Conservation (phyloP, 2,888 invertebrate genomes). For the Ochropacha duplaris region DNA sequence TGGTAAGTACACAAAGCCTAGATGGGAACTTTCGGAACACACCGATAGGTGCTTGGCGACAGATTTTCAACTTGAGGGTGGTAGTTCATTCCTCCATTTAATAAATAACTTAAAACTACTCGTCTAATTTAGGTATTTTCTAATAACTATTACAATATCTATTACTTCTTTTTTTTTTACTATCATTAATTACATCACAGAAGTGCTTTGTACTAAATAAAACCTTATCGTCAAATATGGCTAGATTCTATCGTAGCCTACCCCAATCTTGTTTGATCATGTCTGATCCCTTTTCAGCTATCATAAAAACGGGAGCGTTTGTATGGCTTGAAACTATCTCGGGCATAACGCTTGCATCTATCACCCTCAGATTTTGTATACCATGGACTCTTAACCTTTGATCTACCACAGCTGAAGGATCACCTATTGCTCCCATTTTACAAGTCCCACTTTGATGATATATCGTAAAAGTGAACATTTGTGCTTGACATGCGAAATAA, state of each 20-base stretch:
- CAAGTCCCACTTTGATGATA: constrained; percentile 87
- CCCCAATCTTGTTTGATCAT: constrained; percentile 85
- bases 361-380: constrained; percentile 86
- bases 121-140: too few relatives aligned
- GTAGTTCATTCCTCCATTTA: too few relatives aligned
- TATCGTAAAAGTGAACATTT: constrained; percentile 86
- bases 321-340: constrained; percentile 90
- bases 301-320: constrained; percentile 90
- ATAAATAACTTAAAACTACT: neutral
- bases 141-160: too few relatives aligned
- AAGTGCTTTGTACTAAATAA: constrained; percentile 20
- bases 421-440: constrained; percentile 84
- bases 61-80: too few relatives aligned
- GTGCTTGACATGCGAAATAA: constrained; percentile 87
- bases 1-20: too few relatives aligned
- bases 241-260: constrained; percentile 26
- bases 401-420: constrained; percentile 85
- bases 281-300: constrained; percentile 90
- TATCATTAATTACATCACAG: constrained; percentile 35
- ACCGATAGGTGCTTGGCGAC: too few relatives aligned
- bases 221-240: neutral
- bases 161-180: neutral
- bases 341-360: constrained; percentile 92
- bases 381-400: constrained; percentile 85
- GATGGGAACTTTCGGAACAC: too few relatives aligned